Evolutionary conservation across 2,888 invertebrate genomes (phyloP).

Genomic region (Drosophila antonietae): DNA sequence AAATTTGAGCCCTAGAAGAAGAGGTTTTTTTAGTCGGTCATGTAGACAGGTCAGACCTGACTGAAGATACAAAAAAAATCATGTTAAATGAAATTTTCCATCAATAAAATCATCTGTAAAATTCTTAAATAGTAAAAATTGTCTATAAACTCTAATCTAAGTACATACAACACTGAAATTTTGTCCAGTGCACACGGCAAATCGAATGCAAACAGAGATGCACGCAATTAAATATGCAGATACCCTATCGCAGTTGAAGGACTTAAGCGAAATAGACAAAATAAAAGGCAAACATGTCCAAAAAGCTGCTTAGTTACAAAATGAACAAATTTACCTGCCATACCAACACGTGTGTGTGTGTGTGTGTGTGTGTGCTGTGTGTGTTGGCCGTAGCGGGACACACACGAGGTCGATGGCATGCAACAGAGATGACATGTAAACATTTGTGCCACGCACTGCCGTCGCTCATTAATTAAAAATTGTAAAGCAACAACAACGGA

Average conservation of each 20-base stretch:
- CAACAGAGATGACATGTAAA: slow-evolving; percentile 39
- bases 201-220: slow-evolving; percentile 27
- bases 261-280: slow-evolving; percentile 28
- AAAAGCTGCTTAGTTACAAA: slow-evolving; percentile 54
- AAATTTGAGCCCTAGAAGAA: too few species aligned
- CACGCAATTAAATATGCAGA: slow-evolving; percentile 63
- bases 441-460: slow-evolving; percentile 40
- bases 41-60: too few species aligned
- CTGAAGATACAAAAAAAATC: too few species aligned
- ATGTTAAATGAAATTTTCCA: too few species aligned
- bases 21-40: too few species aligned
- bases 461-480: slow-evolving; percentile 76
- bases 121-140: not conserved
- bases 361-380: not conserved
- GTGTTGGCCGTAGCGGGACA: not conserved
- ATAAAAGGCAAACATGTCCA: slow-evolving; percentile 56
- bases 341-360: not conserved
- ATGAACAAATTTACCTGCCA: slow-evolving; percentile 34
- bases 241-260: slow-evolving; percentile 37
- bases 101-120: too few species aligned
- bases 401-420: slow-evolving; percentile 11
- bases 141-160: not conserved
- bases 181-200: slow-evolving; percentile 16
- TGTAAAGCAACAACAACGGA: slow-evolving; percentile 33
- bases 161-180: not conserved